Evolutionary conservation across 2,797 vertebrate genomes (phyloP).

Genomic region (Trachops cirrhosus): DNA sequence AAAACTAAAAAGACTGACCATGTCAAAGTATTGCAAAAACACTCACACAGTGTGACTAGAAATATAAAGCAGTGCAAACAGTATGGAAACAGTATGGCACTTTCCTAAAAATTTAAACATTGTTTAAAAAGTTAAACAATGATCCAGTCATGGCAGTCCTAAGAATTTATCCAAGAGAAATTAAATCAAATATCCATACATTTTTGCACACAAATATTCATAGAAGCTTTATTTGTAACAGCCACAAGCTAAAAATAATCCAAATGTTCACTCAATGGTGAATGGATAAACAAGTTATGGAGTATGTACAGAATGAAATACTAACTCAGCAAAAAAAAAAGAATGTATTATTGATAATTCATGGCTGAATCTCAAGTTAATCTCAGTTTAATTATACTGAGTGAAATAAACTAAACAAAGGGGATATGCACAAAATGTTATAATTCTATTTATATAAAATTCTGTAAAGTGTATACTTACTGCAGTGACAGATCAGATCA

Average conservation of each 20-base stretch:
- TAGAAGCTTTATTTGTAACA: neutral
- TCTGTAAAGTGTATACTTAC: neutral
- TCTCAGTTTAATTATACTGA: neutral
- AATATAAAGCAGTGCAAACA: neutral
- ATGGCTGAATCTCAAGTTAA: neutral
- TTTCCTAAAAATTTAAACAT: neutral
- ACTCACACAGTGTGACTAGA: neutral
- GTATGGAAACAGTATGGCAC: neutral
- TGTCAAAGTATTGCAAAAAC: neutral
- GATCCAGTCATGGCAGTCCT: neutral
- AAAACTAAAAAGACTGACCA: neutral
- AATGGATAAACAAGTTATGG: neutral
- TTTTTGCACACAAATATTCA: neutral
- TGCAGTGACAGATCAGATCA: neutral
- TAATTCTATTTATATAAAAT: neutral
- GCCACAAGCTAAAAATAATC: neutral
- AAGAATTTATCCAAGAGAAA: neutral
- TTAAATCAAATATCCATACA: neutral
- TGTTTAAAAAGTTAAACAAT: neutral
- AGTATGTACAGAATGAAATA: neutral
- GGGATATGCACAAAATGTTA: neutral
- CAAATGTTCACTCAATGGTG: neutral
- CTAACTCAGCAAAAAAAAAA: neutral
- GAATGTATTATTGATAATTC: neutral
- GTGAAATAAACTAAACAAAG: neutral